Base-by-base conservation (phyloP, 1,140 invertebrate genomes). In the Ceratina calcarata region DNA sequence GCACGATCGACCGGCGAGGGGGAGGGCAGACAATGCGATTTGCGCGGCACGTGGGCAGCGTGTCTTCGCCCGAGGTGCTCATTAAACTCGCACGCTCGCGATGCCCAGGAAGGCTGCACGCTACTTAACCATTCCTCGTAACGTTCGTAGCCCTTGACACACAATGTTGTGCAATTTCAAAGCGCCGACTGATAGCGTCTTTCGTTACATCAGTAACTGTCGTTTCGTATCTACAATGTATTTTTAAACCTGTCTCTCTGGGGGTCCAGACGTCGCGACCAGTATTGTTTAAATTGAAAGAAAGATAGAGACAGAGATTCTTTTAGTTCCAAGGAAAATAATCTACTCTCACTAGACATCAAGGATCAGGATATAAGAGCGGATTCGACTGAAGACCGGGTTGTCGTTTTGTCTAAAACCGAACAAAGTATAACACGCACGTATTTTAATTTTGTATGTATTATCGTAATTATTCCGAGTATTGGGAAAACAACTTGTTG, bases 61-160 rank as follows among this genome's bases (percentile, higher is more conserved):
- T 24, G 45, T 71, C 78, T n/a, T 3, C 13, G 37, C 7, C 66
- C 60, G 45, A 66, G 32, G 45, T 49, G 22, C 32, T 66, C 68
- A 74, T 80, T 70, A 60, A 45, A 60, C 61, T 65, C 20, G 20
- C 58, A 1, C 6, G 51, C n/a, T 51, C 60, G 45, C 45, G 13
- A 60, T 45, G 45, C 24, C 45, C 57, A 22, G 57, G 32, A 77
- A 62, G 66, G 75, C 18, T 53, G 57, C 3, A 57, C 15, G 55
- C 37, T 10, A 45, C 37, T 45, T 45, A 45, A 45, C 37, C 37
- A 57, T 57, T 57, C 16, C 15, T 70, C n/a, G 45, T 62, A 70
- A 74, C 27, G 51, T 61, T 22, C 60, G 24, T 66, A 89, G 91
- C 91, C 91, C 91, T 92, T 92, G 91, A 92, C 91, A 92, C 88